Percentiles rank a stretch among this genome's conserved stretches.
Evolutionary conservation across 2,888 invertebrate species (phyloP).

Genomic region (Eupithecia vulgata): DNA sequence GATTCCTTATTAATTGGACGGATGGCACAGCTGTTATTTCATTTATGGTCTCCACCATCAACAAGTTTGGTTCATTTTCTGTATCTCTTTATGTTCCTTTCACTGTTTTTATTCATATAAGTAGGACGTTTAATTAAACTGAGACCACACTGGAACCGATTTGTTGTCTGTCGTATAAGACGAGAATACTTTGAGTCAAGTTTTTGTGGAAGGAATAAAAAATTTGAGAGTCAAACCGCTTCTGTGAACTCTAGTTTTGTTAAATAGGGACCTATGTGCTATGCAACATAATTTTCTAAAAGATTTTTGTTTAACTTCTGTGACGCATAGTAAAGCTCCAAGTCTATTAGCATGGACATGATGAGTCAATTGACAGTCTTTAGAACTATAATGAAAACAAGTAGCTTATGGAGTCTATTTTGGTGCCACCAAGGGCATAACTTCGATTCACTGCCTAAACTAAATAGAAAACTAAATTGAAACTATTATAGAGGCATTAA

Average conservation of each 20-base stretch:
- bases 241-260: not conserved
- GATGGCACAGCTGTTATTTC: not conserved
- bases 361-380: constrained; percentile 16
- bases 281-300: not conserved
- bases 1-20: not conserved
- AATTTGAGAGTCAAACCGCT: not conserved
- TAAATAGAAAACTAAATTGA: no score
- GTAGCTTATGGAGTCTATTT: no score
- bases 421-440: no score
- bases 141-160: not conserved
- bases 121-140: not conserved
- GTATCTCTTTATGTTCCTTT: not conserved
- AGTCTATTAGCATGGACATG: constrained; percentile 8
- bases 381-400: constrained; percentile 6
- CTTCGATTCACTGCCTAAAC: no score
- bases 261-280: not conserved
- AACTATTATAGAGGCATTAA: no score
- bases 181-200: not conserved
- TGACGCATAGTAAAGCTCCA: not conserved
- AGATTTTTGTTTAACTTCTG: not conserved
- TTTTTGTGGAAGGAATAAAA: not conserved
- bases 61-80: not conserved
- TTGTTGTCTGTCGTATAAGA: not conserved
- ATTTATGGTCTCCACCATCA: not conserved
- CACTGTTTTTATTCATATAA: not conserved